phyloP scores from a whole-genome alignment of 2,113 vertebrate genomes.

The Gavia stellata region DNA sequence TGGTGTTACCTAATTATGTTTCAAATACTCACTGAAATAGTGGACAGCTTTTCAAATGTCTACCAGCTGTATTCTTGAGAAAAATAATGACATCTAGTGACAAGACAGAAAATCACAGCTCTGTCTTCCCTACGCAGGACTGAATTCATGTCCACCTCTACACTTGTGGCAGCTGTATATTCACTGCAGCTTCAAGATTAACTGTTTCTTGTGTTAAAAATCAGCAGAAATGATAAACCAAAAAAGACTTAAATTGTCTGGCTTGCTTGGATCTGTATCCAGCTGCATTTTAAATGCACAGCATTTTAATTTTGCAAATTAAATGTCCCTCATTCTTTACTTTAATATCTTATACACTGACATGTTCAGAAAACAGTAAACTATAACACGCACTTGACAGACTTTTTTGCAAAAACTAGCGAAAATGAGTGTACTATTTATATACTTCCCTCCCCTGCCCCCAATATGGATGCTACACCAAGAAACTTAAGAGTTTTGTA shows the following conservation, averaged over 20 bases:
- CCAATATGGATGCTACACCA: not conserved
- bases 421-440: not conserved
- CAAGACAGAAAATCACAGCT: slow-evolving; percentile 52
- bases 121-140: not conserved
- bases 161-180: not conserved
- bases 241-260: not conserved
- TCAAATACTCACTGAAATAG: not conserved
- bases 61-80: not conserved
- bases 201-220: not conserved
- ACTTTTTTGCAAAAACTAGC: not conserved
- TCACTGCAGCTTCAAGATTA: not conserved
- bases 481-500: not conserved
- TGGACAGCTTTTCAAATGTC: not conserved
- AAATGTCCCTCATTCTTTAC: not conserved
- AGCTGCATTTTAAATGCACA: not conserved
- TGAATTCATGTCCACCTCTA: not conserved
- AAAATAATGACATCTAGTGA: slow-evolving; percentile 73
- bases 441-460: accelerated
- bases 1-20: not conserved
- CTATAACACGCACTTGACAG: not conserved
- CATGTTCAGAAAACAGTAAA: not conserved
- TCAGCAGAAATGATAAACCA: not conserved
- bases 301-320: not conserved
- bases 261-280: not conserved
- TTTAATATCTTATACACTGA: not conserved